phyloP scores from a whole-genome alignment of 2,113 vertebrate species.

The Callopanchax toddi region DNA sequence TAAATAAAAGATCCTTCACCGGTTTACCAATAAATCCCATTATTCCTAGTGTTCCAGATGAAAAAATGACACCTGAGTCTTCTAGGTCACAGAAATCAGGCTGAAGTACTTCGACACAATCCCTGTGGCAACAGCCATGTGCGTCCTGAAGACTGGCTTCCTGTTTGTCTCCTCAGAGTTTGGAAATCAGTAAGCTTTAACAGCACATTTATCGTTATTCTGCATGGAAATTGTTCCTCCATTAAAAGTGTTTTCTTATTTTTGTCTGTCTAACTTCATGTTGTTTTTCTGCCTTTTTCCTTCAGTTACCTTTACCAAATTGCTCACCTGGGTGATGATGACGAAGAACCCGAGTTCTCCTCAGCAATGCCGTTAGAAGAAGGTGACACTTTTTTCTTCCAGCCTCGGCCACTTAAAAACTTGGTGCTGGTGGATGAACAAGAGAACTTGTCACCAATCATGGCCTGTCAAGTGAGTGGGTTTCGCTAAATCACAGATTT shows the following conservation, averaged over 20 bases:
- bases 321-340: constrained; percentile 95
- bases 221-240: not conserved
- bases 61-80: not conserved
- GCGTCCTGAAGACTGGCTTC: constrained; percentile 97
- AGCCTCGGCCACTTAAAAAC: constrained; percentile 96
- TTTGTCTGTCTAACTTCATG: not conserved
- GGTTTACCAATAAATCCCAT: too few relatives aligned
- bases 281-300: not conserved
- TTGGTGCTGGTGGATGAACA: constrained; percentile 94
- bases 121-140: constrained; percentile 96
- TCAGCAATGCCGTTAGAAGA: constrained; percentile 99
- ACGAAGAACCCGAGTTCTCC: constrained; percentile 98
- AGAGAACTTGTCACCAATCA: constrained; percentile 96
- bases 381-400: constrained; percentile 98
- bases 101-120: constrained; percentile 99
- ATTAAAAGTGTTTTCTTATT: not conserved
- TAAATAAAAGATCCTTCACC: not conserved
- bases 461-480: constrained; percentile 88
- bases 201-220: not conserved
- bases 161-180: constrained; percentile 97
- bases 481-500: not conserved
- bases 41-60: not conserved
- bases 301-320: constrained; percentile 97
- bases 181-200: constrained; percentile 95
- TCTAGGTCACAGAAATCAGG: constrained; percentile 95